Base-by-base conservation (phyloP, 1,140 invertebrate species). In the Coboldia fuscipes region DNA sequence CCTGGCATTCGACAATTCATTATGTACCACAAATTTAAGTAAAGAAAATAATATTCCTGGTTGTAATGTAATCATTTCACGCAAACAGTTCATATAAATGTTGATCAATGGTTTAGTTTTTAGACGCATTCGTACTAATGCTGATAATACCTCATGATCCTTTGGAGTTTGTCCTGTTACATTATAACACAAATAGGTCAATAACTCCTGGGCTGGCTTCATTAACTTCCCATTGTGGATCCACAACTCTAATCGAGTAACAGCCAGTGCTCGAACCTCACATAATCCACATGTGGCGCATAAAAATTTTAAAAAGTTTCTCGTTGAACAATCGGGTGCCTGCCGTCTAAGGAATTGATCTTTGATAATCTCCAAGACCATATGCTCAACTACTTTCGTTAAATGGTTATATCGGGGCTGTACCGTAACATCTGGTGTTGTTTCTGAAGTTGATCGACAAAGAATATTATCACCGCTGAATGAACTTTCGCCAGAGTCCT, bases 211-310 rank as follows among this genome's bases (percentile, higher is more conserved):
- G 1, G 88, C 86, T 7, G 79, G 70, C 46, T 82, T 71, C 54
- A 81, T 79, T 27, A 90, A 54, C 63, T 97, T 97, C 21, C 88
- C 86, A 60, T 93, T 94, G 47, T 93, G 88, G 18, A 97, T 60
- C 90, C 90, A 96, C 38, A 79, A 70, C 56, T 97, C 92, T 2
- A 97, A 57, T 16, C 79, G 70, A 10, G 77, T 72, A 7, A 80
- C 73, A 7, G 81, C 76, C 29, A 86, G 69, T 32, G 77, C 66
- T 18, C 90, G 66, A 28, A 73, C 68, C 51, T 92, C 85, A 2
- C 70, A 68, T 36, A 90, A 71, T 1, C 90, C 90, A 42, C 81
- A 80, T 0, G 82, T 72, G 1, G 74, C 72, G 1, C 83, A 76
- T 15, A 94, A 58, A 28, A 93, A 62, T 38, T 79, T 76, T 0